phyloP scores from a whole-genome alignment of 2,888 invertebrate genomes.

The Scotopteryx bipunctaria region DNA sequence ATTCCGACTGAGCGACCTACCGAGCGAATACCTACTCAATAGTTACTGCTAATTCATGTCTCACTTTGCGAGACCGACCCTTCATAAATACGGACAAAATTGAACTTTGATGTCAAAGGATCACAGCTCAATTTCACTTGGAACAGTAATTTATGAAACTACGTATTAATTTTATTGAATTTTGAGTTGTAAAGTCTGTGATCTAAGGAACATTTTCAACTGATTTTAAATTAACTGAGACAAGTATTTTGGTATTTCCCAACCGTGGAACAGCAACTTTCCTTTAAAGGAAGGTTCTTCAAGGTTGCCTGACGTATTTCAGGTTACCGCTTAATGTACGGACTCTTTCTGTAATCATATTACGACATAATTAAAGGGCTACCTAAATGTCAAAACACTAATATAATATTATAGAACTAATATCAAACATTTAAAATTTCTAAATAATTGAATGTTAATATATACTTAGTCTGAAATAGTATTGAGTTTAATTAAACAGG shows the following conservation, averaged over 20 bases:
- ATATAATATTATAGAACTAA: no score
- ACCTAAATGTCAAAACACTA: no score
- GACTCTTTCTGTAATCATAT: slow-evolving; percentile 7
- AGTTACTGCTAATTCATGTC: neutral
- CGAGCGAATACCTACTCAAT: neutral
- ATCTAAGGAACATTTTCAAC: neutral
- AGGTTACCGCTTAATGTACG: slow-evolving; percentile 12
- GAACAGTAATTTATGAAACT: no score
- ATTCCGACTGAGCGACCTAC: slow-evolving; percentile 7
- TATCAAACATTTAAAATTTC: no score
- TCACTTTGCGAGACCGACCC: neutral
- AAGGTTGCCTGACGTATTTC: slow-evolving; percentile 34
- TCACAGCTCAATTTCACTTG: neutral
- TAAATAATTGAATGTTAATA: no score
- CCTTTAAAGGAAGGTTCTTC: slow-evolving; percentile 30
- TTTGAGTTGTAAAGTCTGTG: neutral
- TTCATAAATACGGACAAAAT: no score
- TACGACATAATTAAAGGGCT: no score
- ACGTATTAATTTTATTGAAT: no score
- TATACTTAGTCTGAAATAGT: no score
- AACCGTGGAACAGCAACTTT: slow-evolving; percentile 30
- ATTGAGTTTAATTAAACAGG: no score
- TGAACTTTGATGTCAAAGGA: neutral
- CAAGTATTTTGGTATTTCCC: slow-evolving; percentile 21
- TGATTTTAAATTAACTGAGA: no score